Conservation (phyloP, 2,113 vertebrate genomes). For the Tupaia tana region DNA sequence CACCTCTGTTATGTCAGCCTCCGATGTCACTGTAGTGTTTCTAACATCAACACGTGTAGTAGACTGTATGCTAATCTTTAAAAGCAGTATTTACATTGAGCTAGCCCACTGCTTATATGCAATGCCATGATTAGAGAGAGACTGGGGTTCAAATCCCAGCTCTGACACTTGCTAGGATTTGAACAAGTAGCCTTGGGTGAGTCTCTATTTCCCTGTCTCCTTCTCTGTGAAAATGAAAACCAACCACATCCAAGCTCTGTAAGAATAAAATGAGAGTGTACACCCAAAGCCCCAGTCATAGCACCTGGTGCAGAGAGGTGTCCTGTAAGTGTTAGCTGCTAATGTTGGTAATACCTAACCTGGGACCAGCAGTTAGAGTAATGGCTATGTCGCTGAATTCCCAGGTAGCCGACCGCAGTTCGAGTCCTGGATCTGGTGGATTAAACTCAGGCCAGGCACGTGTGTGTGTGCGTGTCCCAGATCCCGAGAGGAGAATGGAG, state of each 20-base stretch:
- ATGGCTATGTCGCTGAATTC: no score
- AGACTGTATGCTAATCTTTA: neutral
- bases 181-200: neutral
- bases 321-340: rapidly evolving
- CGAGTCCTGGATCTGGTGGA: no score
- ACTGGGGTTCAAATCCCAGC: neutral
- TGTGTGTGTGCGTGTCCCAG: no score
- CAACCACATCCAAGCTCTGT: neutral
- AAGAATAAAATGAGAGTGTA: neutral
- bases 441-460: no score
- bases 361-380: no score
- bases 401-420: no score
- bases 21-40: neutral
- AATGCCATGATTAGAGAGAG: neutral
- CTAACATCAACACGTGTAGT: neutral
- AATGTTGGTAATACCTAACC: rapidly evolving
- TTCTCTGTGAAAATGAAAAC: neutral
- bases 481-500: no score
- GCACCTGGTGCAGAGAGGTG: no score
- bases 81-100: neutral
- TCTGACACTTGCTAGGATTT: neutral
- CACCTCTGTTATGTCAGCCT: neutral
- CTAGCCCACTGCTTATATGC: neutral
- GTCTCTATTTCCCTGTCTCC: neutral
- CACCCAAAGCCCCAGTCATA: neutral